A percentile compares a stretch with the other conserved stretches of the same genome.
These are phyloP conservation scores for Cairina moschata DNA, from an alignment of 2,113 vertebrate species.

Conservation along the genomic window DNA sequence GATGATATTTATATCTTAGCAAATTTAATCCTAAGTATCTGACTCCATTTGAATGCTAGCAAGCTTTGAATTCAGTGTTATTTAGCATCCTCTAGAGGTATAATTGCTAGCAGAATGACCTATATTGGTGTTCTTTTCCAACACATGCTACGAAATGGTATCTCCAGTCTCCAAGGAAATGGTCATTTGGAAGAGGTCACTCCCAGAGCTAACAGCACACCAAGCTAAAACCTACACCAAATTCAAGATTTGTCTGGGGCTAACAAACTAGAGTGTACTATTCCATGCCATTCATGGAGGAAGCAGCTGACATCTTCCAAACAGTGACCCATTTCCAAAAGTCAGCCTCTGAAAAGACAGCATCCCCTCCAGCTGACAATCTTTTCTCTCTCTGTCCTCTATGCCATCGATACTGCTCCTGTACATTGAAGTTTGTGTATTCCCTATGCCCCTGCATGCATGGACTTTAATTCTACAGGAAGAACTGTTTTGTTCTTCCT, in stretches of 20 bases:
- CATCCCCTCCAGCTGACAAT: background rate
- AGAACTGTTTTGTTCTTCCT: background rate
- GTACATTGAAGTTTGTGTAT: background rate
- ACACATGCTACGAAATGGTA: background rate
- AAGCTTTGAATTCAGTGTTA: background rate
- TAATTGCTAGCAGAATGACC: background rate
- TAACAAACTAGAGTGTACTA: background rate
- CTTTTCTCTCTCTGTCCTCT: background rate
- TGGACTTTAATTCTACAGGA: background rate
- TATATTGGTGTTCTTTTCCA: background rate
- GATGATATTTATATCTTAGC: slow-evolving; percentile 5
- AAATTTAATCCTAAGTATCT: slow-evolving; percentile 1
- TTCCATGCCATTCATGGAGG: background rate
- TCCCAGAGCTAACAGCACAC: background rate
- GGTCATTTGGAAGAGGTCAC: background rate
- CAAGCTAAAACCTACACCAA: background rate
- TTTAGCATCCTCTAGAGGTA: background rate
- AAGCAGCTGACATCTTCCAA: background rate
- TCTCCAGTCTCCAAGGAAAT: background rate
- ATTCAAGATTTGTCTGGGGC: background rate
- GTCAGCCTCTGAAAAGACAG: background rate
- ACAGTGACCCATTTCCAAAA: background rate
- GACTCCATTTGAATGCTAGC: background rate
- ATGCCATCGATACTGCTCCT: background rate
- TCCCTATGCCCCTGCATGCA: background rate